Percentiles rank a stretch among this genome's conserved stretches.
Conservation (phyloP, 2,888 invertebrate species). For the Morpho helenor region DNA sequence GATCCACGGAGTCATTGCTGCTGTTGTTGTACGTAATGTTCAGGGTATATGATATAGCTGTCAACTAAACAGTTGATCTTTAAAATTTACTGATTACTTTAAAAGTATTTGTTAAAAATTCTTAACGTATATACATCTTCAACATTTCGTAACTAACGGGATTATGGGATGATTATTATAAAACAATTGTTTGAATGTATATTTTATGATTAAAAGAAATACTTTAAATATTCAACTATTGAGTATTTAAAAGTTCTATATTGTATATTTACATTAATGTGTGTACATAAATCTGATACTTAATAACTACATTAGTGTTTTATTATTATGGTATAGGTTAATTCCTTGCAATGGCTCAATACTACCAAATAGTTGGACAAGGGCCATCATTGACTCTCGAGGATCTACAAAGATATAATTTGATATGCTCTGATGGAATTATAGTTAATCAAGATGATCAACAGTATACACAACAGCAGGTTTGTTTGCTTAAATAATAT, state of each 20-base stretch:
- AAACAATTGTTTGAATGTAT: no score
- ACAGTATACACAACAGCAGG: conserved; percentile 72
- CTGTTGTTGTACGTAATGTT: conserved; percentile 61
- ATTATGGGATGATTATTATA: no score
- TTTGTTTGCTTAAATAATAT: conserved; percentile 25
- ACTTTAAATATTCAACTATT: no score
- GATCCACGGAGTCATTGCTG: conserved; percentile 61
- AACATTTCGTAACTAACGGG: conserved; percentile 2
- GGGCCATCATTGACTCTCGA: conserved; percentile 75
- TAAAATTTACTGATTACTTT: conserved; percentile 21
- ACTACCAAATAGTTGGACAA: conserved; percentile 83
- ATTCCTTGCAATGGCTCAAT: conserved; percentile 82
- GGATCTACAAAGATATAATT: conserved; percentile 81
- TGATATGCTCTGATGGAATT: conserved; percentile 71
- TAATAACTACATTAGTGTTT: no score
- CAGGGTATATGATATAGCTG: conserved; percentile 61
- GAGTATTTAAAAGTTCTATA: no score
- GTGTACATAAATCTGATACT: no score
- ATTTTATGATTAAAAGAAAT: no score
- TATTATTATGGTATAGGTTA: conserved; percentile 48
- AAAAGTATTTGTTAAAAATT: no score
- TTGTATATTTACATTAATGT: no score
- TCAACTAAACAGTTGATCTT: conserved; percentile 44
- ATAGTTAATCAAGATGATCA: conserved; percentile 74
- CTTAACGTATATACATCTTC: neutral